Evolutionary conservation across 2,888 invertebrate genomes (phyloP).

Genomic region (Charanyca ferruginea): DNA sequence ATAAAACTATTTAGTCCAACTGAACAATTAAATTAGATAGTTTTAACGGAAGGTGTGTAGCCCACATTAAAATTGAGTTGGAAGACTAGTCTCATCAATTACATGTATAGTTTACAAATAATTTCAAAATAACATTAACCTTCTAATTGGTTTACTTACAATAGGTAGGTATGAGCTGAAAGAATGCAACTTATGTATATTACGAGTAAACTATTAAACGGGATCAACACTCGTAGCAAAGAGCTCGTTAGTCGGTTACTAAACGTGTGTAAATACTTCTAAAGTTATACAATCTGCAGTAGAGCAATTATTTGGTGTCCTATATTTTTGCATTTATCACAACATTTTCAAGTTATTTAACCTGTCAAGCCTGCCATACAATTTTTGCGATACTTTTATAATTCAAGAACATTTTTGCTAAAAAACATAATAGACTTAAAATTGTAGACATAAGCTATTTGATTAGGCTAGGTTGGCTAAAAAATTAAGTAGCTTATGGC

Average conservation of each 20-base stretch:
- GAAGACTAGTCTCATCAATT: background rate
- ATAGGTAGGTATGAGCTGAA: background rate
- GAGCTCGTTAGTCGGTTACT: background rate
- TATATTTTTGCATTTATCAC: background rate
- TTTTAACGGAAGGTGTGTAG: background rate
- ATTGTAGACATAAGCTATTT: constrained; percentile 4
- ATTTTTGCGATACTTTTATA: background rate
- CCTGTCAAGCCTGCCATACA: no score
- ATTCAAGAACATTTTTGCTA: constrained; percentile 7
- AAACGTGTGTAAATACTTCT: constrained; percentile 9
- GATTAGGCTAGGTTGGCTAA: background rate
- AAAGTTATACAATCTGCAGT: background rate
- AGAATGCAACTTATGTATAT: constrained; percentile 3
- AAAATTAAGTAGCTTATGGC: no score
- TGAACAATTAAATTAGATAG: background rate
- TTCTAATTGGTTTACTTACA: constrained; percentile 1
- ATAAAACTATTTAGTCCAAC: background rate
- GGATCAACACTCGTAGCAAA: background rate
- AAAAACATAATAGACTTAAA: constrained; percentile 11
- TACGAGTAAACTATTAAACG: background rate
- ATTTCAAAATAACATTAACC: background rate
- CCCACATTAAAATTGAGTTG: background rate
- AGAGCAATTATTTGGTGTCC: constrained; percentile 3
- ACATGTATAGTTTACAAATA: background rate
- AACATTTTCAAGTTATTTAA: background rate